These are phyloP conservation scores for Oophaga sylvatica DNA, from an alignment of 2,797 vertebrate genomes.

Conservation along the genomic window DNA sequence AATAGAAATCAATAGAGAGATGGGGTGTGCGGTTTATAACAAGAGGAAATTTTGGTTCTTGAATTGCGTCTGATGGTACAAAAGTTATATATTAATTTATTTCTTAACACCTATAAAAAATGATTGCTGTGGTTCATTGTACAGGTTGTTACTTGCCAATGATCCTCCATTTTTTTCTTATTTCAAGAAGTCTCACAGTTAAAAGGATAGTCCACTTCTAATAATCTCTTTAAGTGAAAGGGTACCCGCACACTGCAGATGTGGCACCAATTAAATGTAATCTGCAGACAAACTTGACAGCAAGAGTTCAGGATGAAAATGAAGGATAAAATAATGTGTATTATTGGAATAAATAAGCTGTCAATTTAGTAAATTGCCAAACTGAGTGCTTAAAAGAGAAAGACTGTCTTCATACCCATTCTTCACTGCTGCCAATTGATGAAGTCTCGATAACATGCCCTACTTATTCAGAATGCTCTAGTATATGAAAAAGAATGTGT, in stretches of 20 bases:
- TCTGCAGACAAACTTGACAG: background rate
- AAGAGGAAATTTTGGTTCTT: background rate
- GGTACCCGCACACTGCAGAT: background rate
- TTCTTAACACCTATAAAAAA: background rate
- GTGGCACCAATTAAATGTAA: background rate
- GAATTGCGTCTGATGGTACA: background rate
- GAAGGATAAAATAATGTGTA: background rate
- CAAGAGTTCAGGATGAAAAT: background rate
- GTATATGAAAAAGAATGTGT: too few species aligned
- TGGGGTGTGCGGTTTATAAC: background rate
- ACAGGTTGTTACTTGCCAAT: background rate
- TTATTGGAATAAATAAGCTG: background rate
- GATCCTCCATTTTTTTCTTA: background rate
- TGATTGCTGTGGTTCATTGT: background rate
- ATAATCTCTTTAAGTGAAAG: background rate
- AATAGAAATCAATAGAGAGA: background rate
- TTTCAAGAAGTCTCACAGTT: background rate
- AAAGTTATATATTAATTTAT: background rate
- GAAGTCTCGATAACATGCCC: too few species aligned
- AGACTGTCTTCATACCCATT: background rate
- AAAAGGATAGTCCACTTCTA: background rate
- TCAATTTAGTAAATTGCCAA: background rate
- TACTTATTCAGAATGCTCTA: too few species aligned
- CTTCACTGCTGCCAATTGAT: too few species aligned
- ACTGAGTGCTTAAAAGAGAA: background rate